Percentiles rank a stretch among this genome's conserved stretches.
Evolutionary conservation across 2,888 invertebrate genomes (phyloP).

Genomic region (Machimus atricapillus): DNA sequence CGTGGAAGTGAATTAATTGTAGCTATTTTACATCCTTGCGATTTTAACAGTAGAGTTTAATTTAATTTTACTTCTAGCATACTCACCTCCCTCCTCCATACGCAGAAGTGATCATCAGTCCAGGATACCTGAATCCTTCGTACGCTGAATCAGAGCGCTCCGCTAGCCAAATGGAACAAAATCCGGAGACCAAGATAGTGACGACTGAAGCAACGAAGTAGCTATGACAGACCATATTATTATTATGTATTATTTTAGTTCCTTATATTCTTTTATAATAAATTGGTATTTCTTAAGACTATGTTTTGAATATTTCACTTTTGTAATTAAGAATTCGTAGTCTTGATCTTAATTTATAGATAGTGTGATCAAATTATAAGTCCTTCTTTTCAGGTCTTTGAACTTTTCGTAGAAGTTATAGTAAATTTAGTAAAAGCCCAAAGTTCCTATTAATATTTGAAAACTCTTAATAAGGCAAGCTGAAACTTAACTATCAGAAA

Average conservation of each 20-base stretch:
- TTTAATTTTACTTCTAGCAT: slow-evolving; percentile 39
- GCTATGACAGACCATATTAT: neutral
- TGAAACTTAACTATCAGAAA: no score
- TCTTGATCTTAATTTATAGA: no score
- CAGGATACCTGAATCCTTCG: slow-evolving; percentile 40
- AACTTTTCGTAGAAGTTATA: no score
- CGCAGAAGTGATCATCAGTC: slow-evolving; percentile 46
- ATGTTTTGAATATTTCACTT: neutral
- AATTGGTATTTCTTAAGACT: neutral
- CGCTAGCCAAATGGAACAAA: neutral
- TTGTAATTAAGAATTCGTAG: no score
- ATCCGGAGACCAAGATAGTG: neutral
- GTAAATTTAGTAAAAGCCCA: no score
- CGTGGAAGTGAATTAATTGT: slow-evolving; percentile 38
- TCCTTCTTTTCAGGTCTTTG: no score
- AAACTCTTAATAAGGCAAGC: no score
- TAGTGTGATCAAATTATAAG: no score
- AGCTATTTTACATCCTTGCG: neutral
- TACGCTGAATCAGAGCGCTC: neutral
- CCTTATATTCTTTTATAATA: neutral
- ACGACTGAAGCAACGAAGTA: neutral
- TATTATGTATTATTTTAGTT: neutral
- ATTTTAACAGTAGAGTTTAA: neutral
- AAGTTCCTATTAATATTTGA: no score
- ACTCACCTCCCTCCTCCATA: slow-evolving; percentile 49